These are phyloP conservation scores for Platycheirus albimanus DNA, from an alignment of 2,888 invertebrate genomes.

Conservation along the genomic window DNA sequence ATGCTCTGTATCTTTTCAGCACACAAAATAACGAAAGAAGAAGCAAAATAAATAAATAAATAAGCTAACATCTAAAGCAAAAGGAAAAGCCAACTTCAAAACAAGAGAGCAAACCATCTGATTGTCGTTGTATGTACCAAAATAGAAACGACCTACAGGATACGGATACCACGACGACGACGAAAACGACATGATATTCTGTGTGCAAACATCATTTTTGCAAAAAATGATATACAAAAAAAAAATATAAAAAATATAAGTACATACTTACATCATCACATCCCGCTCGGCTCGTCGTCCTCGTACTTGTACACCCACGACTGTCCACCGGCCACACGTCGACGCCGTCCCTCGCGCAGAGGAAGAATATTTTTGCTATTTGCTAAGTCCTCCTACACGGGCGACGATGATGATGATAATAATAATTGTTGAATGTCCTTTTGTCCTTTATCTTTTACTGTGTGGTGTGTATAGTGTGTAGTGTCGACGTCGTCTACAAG, in stretches of 20 bases:
- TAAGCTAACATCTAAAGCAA: constrained; percentile 17
- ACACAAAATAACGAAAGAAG: constrained; percentile 5
- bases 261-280: constrained; percentile 63
- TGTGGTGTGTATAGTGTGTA: constrained; percentile 26
- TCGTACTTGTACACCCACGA: neutral
- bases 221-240: too few relatives aligned
- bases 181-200: constrained; percentile 22
- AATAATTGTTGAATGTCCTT: constrained; percentile 74
- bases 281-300: constrained; percentile 14
- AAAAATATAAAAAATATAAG: too few relatives aligned
- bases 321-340: constrained; percentile 4
- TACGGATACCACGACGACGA: constrained; percentile 31
- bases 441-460: constrained; percentile 46
- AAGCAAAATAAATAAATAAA: constrained; percentile 22
- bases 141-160: constrained; percentile 42
- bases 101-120: constrained; percentile 48
- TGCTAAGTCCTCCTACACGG: constrained; percentile 6
- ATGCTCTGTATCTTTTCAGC: neutral
- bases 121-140: constrained; percentile 34
- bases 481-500: constrained; percentile 36
- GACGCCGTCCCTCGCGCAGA: constrained; percentile 1
- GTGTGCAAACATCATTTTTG: constrained; percentile 36
- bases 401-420: constrained; percentile 37
- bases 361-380: constrained; percentile 31
- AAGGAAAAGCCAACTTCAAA: constrained; percentile 19